Conservation (phyloP, 2,113 vertebrate genomes). For the Orthonyx spaldingii region DNA sequence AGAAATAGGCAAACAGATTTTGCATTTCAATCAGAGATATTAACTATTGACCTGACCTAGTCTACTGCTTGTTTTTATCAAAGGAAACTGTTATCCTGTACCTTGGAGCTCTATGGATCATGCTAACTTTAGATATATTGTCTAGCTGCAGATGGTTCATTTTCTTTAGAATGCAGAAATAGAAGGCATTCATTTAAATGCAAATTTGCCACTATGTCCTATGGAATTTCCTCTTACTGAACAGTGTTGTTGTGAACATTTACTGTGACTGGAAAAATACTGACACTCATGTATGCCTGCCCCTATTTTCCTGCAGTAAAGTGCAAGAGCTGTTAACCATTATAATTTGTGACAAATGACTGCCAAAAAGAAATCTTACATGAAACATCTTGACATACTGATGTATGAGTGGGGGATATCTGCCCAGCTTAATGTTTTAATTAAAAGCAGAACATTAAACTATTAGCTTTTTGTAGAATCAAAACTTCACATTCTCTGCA, state of each 20-base stretch:
- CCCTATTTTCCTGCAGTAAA: not conserved
- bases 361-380: not conserved
- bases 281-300: not conserved
- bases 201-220: not conserved
- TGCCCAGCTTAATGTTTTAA: not conserved
- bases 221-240: not conserved
- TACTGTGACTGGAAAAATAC: not conserved
- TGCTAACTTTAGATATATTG: not conserved
- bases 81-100: not conserved
- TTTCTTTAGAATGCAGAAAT: not conserved
- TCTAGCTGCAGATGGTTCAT: not conserved
- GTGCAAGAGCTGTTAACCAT: not conserved
- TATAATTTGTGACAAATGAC: not conserved
- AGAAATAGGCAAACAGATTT: not conserved
- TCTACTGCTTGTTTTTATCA: not conserved
- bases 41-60: not conserved
- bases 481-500: not conserved
- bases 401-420: not conserved
- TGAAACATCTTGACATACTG: not conserved
- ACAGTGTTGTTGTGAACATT: not conserved
- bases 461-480: not conserved
- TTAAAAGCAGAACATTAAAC: not conserved
- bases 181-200: slow-evolving; percentile 4
- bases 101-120: not conserved
- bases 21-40: not conserved